Percentiles rank a stretch among this genome's conserved stretches.
Evolutionary conservation across 2,113 vertebrate species (phyloP).

Genomic region (Archocentrus centrarchus): DNA sequence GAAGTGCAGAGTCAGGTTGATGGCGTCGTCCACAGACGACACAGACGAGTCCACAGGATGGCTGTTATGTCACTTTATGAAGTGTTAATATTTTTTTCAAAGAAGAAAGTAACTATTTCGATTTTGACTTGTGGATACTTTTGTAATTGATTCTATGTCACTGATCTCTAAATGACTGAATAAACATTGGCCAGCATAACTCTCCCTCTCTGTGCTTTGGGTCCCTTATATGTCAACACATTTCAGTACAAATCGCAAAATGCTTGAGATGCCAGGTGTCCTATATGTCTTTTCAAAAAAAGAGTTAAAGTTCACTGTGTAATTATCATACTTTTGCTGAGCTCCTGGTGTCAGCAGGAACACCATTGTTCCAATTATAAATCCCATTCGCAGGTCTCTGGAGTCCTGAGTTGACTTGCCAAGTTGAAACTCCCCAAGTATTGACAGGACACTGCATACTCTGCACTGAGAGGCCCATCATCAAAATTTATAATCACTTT

Average conservation of each 20-base stretch:
- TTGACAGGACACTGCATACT: background rate
- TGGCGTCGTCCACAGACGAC: too few relatives aligned
- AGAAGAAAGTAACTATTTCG: background rate
- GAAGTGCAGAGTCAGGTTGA: too few relatives aligned
- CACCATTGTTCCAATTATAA: background rate
- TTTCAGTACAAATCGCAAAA: background rate
- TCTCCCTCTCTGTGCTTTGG: background rate
- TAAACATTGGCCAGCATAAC: background rate
- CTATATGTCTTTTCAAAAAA: background rate
- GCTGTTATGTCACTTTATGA: background rate
- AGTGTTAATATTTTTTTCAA: background rate
- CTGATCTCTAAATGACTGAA: background rate
- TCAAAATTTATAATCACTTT: background rate
- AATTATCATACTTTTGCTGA: background rate
- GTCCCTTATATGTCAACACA: background rate
- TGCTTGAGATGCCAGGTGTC: accelerated
- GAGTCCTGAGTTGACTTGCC: background rate
- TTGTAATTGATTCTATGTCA: background rate
- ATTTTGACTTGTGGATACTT: background rate
- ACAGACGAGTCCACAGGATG: too few relatives aligned
- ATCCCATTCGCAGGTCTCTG: background rate
- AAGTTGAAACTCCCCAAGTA: background rate
- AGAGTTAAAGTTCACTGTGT: background rate
- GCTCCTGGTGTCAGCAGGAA: background rate
- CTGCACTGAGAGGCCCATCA: background rate